Base-by-base conservation (phyloP, 1,140 invertebrate genomes). In the Nasonia longicornis region DNA sequence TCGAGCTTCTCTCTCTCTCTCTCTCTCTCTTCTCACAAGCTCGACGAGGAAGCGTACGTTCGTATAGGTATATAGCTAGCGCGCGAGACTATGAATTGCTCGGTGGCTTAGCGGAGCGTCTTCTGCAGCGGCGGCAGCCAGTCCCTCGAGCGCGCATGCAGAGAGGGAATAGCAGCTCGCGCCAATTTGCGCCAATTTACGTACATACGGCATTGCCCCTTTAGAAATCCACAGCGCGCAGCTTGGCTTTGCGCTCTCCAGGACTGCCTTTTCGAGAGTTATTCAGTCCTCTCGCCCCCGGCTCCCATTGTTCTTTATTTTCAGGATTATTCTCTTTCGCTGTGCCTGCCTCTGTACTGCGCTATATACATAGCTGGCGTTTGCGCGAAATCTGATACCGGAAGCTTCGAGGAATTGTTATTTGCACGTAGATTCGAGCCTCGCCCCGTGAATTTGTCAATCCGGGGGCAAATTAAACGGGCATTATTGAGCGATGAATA, bases 101-200 rank as follows among this genome's bases (percentile, higher is more conserved):
- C 88, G 87, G 86, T 88, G 87, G 88, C 89, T 91, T 89, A 90
- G 86, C 87, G 85, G 52, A 58, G 88, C 85, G 83, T 84, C 84
- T 87, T 84, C 79, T 83, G 82, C 83, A 82, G 83, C 58, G 76
- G 6, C 75, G 20, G 26, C 16, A 66, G 48, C 29, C 42, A 73
- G 73, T 52, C 8, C 48, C 29, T 11, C 20, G 38, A 67, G 63
- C 16, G 63, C 16, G 75, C 63, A 26, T 31, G 12, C 14, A 77
- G 63, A 45, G 48, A 12, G 31, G 85, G 86, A 82, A 83, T 80
- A 78, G 84, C 86, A 87, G 85, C 87, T 85, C 84, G 85, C 85
- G 85, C 87, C 89, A 90, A 90, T 90, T 90, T 90, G 86, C 86
- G 86, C 88, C 87, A 90, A 89, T 90, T 90, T 89, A 86, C 87